phyloP scores from a whole-genome alignment of 2,888 invertebrate genomes.

The Pantelozetes paolii region DNA sequence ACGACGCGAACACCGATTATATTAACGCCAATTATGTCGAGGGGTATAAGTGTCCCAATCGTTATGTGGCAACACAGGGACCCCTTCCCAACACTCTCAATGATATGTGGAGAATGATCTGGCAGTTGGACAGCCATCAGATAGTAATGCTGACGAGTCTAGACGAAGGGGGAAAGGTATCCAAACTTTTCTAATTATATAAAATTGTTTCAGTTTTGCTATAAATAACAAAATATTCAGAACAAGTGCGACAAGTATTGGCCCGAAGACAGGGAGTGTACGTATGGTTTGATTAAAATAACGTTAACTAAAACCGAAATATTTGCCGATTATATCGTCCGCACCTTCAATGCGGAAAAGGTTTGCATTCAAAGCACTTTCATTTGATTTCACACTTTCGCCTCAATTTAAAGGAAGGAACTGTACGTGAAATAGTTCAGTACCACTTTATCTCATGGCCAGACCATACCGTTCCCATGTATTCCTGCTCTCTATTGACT shows the following conservation, averaged over 20 bases:
- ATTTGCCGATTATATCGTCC: constrained; percentile 51
- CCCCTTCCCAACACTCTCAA: constrained; percentile 55
- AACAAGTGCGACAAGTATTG: constrained; percentile 54
- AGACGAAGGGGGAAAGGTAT: constrained; percentile 55
- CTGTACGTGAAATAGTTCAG: constrained; percentile 52
- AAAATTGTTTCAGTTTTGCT: neutral
- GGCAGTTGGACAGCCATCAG: constrained; percentile 54
- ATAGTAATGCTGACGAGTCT: constrained; percentile 57
- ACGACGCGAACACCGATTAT: constrained; percentile 66
- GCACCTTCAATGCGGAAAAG: constrained; percentile 47
- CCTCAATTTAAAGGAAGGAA: constrained; percentile 16
- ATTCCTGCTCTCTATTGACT: constrained; percentile 52
- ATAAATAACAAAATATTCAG: too few relatives aligned
- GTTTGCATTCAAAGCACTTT: neutral
- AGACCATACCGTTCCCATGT: constrained; percentile 57
- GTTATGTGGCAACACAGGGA: constrained; percentile 57
- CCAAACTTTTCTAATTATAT: neutral
- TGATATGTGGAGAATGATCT: constrained; percentile 58
- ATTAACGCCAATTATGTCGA: constrained; percentile 98
- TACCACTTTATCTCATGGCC: constrained; percentile 59
- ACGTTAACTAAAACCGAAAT: constrained; percentile 49
- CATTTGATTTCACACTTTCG: neutral
- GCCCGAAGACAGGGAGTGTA: constrained; percentile 50
- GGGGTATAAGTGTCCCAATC: constrained; percentile 55
- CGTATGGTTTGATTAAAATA: constrained; percentile 51